Conservation (phyloP, 1,140 invertebrate genomes). For the Papilio aristodemus region DNA sequence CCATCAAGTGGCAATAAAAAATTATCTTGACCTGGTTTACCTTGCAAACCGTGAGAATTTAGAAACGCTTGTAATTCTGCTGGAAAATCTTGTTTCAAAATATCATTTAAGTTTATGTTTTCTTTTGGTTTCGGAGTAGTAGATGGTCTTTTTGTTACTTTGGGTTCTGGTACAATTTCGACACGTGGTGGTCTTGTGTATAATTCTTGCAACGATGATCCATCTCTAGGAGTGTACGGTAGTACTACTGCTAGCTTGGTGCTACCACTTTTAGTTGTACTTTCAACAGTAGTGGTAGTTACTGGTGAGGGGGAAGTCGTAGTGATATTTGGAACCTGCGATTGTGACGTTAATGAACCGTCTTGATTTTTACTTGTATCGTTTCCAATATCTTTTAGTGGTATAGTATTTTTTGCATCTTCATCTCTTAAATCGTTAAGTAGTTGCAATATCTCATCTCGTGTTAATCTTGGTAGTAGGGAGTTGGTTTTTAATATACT, state of each 20-base stretch:
- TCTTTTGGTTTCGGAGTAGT: constrained; percentile 49
- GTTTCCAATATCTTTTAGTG: constrained; percentile 42
- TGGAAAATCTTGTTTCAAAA: constrained; percentile 58
- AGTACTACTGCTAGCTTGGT: constrained; percentile 64
- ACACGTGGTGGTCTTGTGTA: constrained; percentile 69
- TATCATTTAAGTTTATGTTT: constrained; percentile 46
- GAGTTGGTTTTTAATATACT: constrained; percentile 80
- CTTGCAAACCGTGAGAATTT: constrained; percentile 65
- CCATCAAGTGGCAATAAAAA: constrained; percentile 69
- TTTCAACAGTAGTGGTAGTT: constrained; percentile 44
- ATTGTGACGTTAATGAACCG: constrained; percentile 53
- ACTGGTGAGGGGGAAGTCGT: constrained; percentile 21
- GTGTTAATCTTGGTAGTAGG: constrained; percentile 80
- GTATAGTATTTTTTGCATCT: constrained; percentile 62
- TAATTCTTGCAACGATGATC: constrained; percentile 70
- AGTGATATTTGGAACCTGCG: constrained; percentile 38
- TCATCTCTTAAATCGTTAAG: constrained; percentile 82
- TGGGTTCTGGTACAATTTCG: constrained; percentile 62
- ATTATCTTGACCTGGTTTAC: constrained; percentile 62
- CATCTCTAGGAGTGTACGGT: constrained; percentile 72
- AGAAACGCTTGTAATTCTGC: constrained; percentile 68
- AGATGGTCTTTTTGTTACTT: constrained; percentile 63
- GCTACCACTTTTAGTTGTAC: constrained; percentile 57
- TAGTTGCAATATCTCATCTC: constrained; percentile 82
- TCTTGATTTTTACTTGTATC: constrained; percentile 47